Percentiles rank a stretch among this genome's conserved stretches.
These are phyloP conservation scores for Philhelius pedissequus DNA, from an alignment of 2,888 invertebrate genomes.

Conservation along the genomic window DNA sequence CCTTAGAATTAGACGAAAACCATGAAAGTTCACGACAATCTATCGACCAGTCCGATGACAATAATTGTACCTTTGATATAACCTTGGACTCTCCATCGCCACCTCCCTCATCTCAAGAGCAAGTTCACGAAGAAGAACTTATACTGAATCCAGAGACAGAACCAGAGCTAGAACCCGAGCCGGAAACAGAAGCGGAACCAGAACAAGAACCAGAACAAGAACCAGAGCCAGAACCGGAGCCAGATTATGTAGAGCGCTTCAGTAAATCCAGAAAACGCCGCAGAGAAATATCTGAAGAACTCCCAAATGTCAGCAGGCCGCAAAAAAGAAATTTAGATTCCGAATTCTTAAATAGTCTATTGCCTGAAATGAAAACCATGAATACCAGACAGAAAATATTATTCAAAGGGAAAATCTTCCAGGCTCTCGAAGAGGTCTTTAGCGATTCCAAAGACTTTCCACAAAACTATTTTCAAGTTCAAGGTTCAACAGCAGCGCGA, in stretches of 20 bases:
- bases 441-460: slow-evolving; percentile 70
- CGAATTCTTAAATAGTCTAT: slow-evolving; percentile 66
- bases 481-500: neutral
- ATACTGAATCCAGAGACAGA: neutral
- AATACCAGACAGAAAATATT: slow-evolving; percentile 74
- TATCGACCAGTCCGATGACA: slow-evolving; percentile 10
- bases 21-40: slow-evolving; percentile 9
- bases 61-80: slow-evolving; percentile 23
- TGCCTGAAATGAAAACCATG: slow-evolving; percentile 76
- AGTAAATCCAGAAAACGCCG: neutral
- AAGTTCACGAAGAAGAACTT: neutral
- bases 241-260: neutral
- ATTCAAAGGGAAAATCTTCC: slow-evolving; percentile 75
- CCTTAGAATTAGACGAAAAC: slow-evolving; percentile 26
- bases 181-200: neutral
- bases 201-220: neutral
- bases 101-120: neutral
- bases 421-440: slow-evolving; percentile 74
- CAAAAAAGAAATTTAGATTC: neutral
- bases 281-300: neutral
- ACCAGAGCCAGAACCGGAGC: neutral
- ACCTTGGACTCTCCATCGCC: slow-evolving; percentile 15
- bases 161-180: neutral
- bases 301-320: no score
- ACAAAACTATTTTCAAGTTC: neutral